A percentile compares a stretch with the other conserved stretches of the same genome.
Conservation (phyloP, 1,140 invertebrate genomes). For the Oncopeltus fasciatus region DNA sequence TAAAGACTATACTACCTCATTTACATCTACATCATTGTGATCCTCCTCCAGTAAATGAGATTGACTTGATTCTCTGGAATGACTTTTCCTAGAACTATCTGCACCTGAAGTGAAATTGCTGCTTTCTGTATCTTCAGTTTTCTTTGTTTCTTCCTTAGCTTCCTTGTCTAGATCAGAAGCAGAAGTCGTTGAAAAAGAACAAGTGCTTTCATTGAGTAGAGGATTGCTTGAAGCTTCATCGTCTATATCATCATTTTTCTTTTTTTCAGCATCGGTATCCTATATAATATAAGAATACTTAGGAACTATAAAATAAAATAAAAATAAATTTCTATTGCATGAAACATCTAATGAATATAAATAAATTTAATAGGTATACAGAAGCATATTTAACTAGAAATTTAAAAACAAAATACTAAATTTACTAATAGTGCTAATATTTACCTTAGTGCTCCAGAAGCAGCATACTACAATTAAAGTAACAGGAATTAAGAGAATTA, state of each 20-base stretch:
- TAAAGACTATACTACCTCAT: too few relatives aligned
- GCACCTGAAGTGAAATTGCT: too few relatives aligned
- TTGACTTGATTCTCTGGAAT: too few relatives aligned
- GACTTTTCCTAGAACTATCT: too few relatives aligned
- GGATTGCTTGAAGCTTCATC: too few relatives aligned
- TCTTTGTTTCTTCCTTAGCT: too few relatives aligned
- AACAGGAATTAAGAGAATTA: conserved; percentile 62
- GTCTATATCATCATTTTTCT: neutral
- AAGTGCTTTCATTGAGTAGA: too few relatives aligned
- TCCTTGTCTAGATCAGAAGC: too few relatives aligned
- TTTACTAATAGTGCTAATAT: neutral
- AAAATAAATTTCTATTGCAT: neutral
- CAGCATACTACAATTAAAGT: conserved; percentile 63
- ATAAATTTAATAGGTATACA: neutral
- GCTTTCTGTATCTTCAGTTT: too few relatives aligned
- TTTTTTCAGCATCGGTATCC: neutral
- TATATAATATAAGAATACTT: neutral
- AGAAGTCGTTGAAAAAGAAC: too few relatives aligned
- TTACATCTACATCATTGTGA: too few relatives aligned
- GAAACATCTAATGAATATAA: neutral
- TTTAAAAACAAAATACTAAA: neutral
- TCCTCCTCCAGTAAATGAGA: too few relatives aligned
- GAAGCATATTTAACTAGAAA: neutral
- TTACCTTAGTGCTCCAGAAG: conserved; percentile 29
- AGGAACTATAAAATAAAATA: neutral